These are phyloP conservation scores for Antennarius striatus DNA, from an alignment of 2,113 vertebrate species.

Conservation along the genomic window DNA sequence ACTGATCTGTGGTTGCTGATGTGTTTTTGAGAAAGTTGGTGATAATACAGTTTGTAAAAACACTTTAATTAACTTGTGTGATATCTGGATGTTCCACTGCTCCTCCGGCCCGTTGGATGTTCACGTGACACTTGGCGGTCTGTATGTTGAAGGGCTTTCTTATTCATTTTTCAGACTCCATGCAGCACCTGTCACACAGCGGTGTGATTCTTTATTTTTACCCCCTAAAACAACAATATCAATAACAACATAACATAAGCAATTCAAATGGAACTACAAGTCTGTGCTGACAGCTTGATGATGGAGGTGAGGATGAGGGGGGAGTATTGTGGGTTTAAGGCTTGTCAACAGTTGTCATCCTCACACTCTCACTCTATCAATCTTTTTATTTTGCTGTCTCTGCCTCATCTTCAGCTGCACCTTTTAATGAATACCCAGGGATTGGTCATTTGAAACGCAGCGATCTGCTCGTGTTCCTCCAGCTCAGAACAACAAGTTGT, in stretches of 20 bases:
- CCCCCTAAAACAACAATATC: slow-evolving; percentile 45
- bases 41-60: slow-evolving; percentile 5
- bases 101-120: no score
- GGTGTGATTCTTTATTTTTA: slow-evolving; percentile 61
- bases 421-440: slow-evolving; percentile 54
- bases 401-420: slow-evolving; percentile 10
- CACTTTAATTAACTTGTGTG: no score
- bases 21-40: not conserved
- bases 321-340: slow-evolving; percentile 42
- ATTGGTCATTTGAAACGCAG: slow-evolving; percentile 27
- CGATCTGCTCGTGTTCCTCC: slow-evolving; percentile 37
- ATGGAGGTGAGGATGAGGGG: slow-evolving; percentile 52
- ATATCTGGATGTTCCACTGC: no score
- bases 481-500: slow-evolving; percentile 42
- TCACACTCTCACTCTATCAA: slow-evolving; percentile 27
- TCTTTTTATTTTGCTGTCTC: slow-evolving; percentile 17
- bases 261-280: slow-evolving; percentile 21
- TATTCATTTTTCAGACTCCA: slow-evolving; percentile 4
- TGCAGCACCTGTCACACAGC: slow-evolving; percentile 54
- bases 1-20: not conserved
- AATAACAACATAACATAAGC: slow-evolving; percentile 60
- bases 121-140: no score
- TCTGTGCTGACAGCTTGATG: slow-evolving; percentile 67
- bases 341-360: slow-evolving; percentile 56
- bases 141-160: not conserved